Percentiles rank a stretch among this genome's conserved stretches.
Conservation (phyloP, 2,113 vertebrate species). For the Alligator sinensis region DNA sequence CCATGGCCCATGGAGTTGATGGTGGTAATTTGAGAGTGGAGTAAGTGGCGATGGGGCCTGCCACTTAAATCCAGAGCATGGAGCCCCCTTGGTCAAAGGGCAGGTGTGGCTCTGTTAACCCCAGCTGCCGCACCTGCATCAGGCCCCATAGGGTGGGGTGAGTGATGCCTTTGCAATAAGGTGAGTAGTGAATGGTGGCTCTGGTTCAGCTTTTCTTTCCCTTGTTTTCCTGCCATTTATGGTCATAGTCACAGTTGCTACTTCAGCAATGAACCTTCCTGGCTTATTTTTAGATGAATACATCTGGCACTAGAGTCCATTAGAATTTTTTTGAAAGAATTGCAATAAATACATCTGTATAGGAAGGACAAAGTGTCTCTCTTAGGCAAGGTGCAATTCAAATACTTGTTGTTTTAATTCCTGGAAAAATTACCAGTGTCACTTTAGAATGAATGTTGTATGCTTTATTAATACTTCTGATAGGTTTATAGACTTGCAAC, state of each 20-base stretch:
- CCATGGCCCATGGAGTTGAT: too few species aligned
- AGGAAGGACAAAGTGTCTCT: background rate
- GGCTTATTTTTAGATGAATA: background rate
- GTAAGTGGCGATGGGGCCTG: too few species aligned
- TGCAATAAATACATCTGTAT: background rate
- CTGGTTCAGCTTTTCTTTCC: background rate
- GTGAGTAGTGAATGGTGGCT: background rate
- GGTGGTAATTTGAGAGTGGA: too few species aligned
- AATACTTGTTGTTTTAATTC: background rate
- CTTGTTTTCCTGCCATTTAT: background rate
- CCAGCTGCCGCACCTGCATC: too few species aligned
- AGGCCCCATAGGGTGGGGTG: background rate
- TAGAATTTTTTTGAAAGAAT: background rate
- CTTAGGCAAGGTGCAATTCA: background rate
- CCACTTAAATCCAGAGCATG: too few species aligned
- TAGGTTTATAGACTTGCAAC: background rate
- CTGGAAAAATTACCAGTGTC: background rate
- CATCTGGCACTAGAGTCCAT: background rate
- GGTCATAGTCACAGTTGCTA: background rate
- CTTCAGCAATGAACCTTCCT: background rate
- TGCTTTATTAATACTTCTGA: background rate
- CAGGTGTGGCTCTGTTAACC: too few species aligned
- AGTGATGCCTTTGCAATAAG: background rate
- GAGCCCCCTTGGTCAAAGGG: too few species aligned
- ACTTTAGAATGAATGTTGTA: background rate